These are phyloP conservation scores for Drosophila gunungcola DNA, from an alignment of 1,140 invertebrate genomes.

Conservation along the genomic window DNA sequence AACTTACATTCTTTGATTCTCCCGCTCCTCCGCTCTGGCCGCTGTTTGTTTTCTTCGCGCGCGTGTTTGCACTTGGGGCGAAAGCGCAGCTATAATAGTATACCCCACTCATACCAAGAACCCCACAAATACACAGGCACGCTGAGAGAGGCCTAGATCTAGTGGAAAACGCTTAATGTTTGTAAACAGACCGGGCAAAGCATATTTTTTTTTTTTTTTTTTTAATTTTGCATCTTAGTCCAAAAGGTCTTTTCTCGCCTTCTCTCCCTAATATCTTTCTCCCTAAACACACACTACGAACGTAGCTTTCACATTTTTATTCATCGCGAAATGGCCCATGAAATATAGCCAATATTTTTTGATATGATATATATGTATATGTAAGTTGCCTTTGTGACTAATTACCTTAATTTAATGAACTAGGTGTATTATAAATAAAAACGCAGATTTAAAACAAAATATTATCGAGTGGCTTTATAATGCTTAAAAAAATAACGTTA, in stretches of 20 bases:
- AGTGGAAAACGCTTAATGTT: slow-evolving; percentile 60
- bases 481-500: too few relatives aligned
- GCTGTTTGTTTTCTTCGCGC: slow-evolving; percentile 74
- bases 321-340: slow-evolving; percentile 38
- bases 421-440: too few relatives aligned
- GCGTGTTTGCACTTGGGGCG: slow-evolving; percentile 72
- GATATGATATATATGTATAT: not conserved
- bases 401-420: not conserved
- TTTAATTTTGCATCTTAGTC: slow-evolving; percentile 54
- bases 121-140: slow-evolving; percentile 12
- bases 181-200: slow-evolving; percentile 63
- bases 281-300: slow-evolving; percentile 7
- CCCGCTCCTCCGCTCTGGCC: slow-evolving; percentile 6
- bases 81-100: slow-evolving; percentile 59
- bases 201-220: slow-evolving; percentile 38
- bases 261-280: slow-evolving; percentile 4
- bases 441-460: too few relatives aligned
- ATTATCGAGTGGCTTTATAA: too few relatives aligned
- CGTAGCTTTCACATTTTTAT: slow-evolving; percentile 73
- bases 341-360: not conserved
- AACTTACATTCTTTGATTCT: slow-evolving; percentile 1
- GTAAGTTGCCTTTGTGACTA: not conserved
- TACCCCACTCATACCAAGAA: slow-evolving; percentile 17
- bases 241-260: slow-evolving; percentile 9
- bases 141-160: slow-evolving; percentile 32